These are phyloP conservation scores for Platyrinchus mystaceus DNA, from an alignment of 2,797 vertebrate species.

Conservation along the genomic window DNA sequence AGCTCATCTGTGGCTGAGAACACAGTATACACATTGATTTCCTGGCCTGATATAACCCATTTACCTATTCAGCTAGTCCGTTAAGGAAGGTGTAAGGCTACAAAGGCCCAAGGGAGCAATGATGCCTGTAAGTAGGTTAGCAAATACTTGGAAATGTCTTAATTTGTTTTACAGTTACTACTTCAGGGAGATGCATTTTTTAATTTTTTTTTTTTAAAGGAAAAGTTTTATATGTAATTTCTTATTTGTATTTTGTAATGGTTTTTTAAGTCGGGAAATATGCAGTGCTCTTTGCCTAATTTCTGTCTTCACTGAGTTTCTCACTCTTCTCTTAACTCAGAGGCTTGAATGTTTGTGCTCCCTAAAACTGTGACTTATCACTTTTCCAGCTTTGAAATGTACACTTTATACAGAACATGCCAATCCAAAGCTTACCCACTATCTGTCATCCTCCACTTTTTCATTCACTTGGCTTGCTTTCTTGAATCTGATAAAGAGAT, in stretches of 20 bases:
- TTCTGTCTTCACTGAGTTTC: neutral
- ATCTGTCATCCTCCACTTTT: neutral
- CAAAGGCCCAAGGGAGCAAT: constrained; percentile 79
- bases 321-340: neutral
- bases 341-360: neutral
- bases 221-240: neutral
- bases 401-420: neutral
- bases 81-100: constrained; percentile 81
- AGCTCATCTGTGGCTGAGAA: constrained; percentile 80
- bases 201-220: neutral
- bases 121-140: constrained; percentile 81
- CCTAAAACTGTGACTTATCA: neutral
- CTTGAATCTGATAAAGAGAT: neutral
- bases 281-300: neutral
- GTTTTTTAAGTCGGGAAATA: neutral
- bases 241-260: neutral
- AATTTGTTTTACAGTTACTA: constrained; percentile 72
- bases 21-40: constrained; percentile 85
- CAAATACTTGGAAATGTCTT: constrained; percentile 81
- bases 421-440: neutral
- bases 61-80: constrained; percentile 85
- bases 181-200: constrained; percentile 27
- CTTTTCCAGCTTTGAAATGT: neutral
- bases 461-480: constrained; percentile 11
- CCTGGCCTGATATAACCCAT: constrained; percentile 83